phyloP scores from a whole-genome alignment of 2,888 invertebrate genomes.

The Cataglyphis altisquamis region DNA sequence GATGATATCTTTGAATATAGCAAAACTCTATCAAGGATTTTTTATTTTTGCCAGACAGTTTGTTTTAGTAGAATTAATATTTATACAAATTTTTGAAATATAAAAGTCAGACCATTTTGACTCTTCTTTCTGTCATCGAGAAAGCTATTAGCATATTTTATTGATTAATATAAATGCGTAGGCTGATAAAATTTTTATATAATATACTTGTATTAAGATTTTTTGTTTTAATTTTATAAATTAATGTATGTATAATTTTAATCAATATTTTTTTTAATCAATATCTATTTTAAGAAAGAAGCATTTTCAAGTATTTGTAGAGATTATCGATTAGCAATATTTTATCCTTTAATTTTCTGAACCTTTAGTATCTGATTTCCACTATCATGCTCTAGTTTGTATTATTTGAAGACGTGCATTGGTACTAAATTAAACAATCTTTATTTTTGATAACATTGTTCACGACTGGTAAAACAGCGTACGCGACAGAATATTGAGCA shows the following conservation, averaged over 20 bases:
- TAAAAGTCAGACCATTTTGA: neutral
- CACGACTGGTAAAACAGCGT: slow-evolving; percentile 44
- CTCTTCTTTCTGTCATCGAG: neutral
- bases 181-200: neutral
- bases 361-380: neutral
- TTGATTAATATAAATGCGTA: neutral
- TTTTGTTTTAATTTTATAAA: neutral
- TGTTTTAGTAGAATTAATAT: neutral
- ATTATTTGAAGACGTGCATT: neutral
- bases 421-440: neutral
- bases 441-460: slow-evolving; percentile 39
- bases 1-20: neutral
- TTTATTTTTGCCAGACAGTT: neutral
- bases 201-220: neutral
- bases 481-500: slow-evolving; percentile 17
- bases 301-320: neutral
- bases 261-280: neutral
- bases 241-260: neutral
- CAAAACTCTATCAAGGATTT: neutral
- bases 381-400: neutral
- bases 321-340: neutral
- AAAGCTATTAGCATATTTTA: neutral
- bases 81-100: neutral
- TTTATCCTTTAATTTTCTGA: neutral
- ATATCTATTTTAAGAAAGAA: neutral